Evolutionary conservation across 2,113 vertebrate species (phyloP).

Genomic region (Dipodomys ordii): DNA sequence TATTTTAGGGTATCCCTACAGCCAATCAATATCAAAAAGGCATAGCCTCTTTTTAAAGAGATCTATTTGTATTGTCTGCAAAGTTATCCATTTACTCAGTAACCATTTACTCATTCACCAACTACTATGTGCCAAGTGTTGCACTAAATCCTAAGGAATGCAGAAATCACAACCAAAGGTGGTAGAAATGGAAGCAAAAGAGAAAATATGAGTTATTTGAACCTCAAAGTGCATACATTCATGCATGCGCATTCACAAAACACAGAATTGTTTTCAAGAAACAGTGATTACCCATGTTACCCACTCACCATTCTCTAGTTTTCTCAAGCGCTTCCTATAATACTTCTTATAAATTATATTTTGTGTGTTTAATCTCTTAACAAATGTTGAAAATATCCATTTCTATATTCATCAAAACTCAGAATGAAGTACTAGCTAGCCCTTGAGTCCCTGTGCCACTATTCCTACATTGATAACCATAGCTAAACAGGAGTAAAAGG

Average conservation of each 20-base stretch:
- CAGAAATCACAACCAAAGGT: neutral
- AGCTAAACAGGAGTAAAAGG: neutral
- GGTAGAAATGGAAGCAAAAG: neutral
- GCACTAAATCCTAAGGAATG: neutral
- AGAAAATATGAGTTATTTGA: neutral
- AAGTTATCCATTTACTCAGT: conserved; percentile 4
- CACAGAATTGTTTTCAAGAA: neutral
- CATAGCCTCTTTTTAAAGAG: conserved; percentile 7
- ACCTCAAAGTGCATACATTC: neutral
- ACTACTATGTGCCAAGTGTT: neutral
- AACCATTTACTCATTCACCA: neutral
- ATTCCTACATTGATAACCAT: neutral
- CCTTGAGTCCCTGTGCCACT: neutral
- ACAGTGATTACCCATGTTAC: neutral
- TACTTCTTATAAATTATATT: neutral
- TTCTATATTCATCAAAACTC: conserved; percentile 3
- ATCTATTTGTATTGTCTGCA: neutral
- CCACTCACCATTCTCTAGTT: neutral
- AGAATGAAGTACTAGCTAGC: neutral
- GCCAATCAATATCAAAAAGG: neutral
- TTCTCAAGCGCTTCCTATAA: neutral
- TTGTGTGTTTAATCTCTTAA: conserved; percentile 33
- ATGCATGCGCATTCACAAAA: neutral
- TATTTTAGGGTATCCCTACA: neutral
- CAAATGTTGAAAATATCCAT: neutral